phyloP scores from a whole-genome alignment of 2,888 invertebrate genomes.

The Drosophila heteroneura region DNA sequence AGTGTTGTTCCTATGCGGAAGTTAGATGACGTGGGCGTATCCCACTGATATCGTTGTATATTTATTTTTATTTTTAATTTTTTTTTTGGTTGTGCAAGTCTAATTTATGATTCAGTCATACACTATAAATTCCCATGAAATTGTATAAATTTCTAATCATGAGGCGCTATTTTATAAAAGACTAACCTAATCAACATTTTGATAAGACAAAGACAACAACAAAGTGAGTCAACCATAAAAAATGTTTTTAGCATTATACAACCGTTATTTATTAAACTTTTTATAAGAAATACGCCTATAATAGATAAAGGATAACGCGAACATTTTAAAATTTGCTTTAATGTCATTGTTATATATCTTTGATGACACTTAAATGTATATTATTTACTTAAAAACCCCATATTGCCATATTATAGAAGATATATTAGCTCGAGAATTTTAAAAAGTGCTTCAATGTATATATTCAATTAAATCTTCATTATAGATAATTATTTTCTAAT shows the following conservation, averaged over 20 bases:
- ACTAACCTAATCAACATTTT: constrained; percentile 38
- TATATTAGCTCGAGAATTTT: neutral
- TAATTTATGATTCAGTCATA: constrained; percentile 43
- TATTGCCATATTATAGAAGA: neutral
- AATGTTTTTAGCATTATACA: constrained; percentile 14
- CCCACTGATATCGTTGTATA: constrained; percentile 31
- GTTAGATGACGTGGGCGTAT: constrained; percentile 20
- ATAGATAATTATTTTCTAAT: neutral
- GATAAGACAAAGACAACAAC: constrained; percentile 36
- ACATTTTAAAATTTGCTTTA: too few relatives aligned
- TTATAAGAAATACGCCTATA: neutral
- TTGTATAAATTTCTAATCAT: constrained; percentile 30
- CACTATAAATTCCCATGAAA: neutral
- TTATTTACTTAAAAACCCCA: neutral
- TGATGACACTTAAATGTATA: neutral
- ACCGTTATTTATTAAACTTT: neutral
- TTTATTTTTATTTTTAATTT: neutral
- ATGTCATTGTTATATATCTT: too few relatives aligned
- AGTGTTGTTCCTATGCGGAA: constrained; percentile 57
- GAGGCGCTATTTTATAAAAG: constrained; percentile 23
- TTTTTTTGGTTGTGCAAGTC: constrained; percentile 12
- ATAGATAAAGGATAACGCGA: too few relatives aligned
- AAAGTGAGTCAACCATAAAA: constrained; percentile 37
- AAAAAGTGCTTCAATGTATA: neutral
- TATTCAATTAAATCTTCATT: neutral